Base-by-base conservation (phyloP, 2,888 invertebrate species). In the Cheilosia soror region DNA sequence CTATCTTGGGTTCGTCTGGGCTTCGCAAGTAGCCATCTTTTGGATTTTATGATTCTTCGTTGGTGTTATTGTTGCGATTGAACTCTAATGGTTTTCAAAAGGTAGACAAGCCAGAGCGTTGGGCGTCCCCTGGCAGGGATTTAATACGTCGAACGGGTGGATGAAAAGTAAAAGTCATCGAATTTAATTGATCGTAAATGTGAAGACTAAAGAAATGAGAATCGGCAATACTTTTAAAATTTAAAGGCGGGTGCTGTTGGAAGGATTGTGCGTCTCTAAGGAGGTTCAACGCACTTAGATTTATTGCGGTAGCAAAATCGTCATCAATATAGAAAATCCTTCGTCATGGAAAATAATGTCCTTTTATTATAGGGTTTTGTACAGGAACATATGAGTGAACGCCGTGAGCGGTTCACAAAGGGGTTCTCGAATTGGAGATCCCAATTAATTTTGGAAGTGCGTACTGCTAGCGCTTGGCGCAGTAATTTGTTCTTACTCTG, bases 151-250 rank as follows among this genome's bases (percentile, higher is more conserved):
- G 15, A 15, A n/a, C 27, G 31, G 37, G 29, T 47, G 63, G 37
- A 9, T 0, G n/a, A 73, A 73, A 68, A 68, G 62, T 27, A 60
- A 68, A 62, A 73, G 72, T 80, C 80, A 80, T 73, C 66, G 66
- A 73, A 40, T 80, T 80, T 80, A 80, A 80, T 78, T 73, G 79
- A 62, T 44, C 37, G 11, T 9, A 69, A 58, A 29, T 42, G 27
- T 33, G 58, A 7, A 20, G 11, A 4, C 27, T 27, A 5, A 25
- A n/a, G n/a, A 5, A 2, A 7, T 40, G 25, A 5, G 42, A 44
- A 44, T 27, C 44, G 55, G 73, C 73, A 55, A 27, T n/a, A 20
- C 40, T 37, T 71, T 47, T 37, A 58, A 60, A 51, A 42, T 72
- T 72, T 72, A 62, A 72, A 58, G 47, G 13, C 27, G 44, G 31